Conservation (phyloP, 1,140 invertebrate genomes). For the Pantala flavescens region DNA sequence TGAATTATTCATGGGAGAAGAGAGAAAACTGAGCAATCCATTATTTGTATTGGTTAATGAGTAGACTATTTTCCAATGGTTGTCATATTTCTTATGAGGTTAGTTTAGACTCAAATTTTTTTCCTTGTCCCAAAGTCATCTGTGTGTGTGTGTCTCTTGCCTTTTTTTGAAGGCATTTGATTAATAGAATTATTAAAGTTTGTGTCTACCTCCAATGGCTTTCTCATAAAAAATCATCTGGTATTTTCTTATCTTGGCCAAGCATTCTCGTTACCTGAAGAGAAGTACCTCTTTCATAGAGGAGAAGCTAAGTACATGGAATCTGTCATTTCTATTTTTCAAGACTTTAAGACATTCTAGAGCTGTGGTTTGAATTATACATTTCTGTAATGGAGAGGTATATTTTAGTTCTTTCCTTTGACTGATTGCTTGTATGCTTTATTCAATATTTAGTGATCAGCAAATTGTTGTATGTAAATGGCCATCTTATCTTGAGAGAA, state of each 20-base stretch:
- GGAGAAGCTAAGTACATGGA: not conserved
- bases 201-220: not conserved
- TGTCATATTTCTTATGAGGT: not conserved
- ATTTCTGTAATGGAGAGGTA: not conserved
- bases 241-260: not conserved
- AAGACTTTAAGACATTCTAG: not conserved
- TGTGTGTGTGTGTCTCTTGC: not conserved
- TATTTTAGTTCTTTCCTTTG: not conserved
- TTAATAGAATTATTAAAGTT: not conserved
- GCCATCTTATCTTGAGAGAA: not conserved
- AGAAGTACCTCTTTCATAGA: not conserved
- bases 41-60: not conserved
- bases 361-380: not conserved
- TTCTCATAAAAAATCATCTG: not conserved
- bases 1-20: not conserved
- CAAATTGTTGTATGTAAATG: not conserved
- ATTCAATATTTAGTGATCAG: not conserved
- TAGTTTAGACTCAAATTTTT: not conserved
- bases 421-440: not conserved
- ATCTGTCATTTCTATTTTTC: not conserved
- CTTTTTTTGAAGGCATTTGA: not conserved
- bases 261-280: not conserved
- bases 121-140: not conserved
- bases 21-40: not conserved
- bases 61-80: not conserved